phyloP scores from a whole-genome alignment of 64 coral and sea anemone genomes.

The Trachythela sp. region DNA sequence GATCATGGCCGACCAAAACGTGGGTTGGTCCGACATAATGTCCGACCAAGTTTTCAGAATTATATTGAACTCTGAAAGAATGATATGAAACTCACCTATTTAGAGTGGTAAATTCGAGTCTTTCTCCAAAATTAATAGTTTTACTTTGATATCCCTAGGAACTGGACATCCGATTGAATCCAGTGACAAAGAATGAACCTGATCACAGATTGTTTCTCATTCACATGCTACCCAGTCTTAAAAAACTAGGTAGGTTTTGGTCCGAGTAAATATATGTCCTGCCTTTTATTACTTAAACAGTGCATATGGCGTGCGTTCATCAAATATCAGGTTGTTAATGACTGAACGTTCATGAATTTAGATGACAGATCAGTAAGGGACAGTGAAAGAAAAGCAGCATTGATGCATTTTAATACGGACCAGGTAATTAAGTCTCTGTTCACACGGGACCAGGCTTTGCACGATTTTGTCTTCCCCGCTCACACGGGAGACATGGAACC shows the following conservation, averaged over 20 bases:
- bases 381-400: conserved; percentile 88
- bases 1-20: too few relatives aligned
- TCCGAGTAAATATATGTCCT: not conserved
- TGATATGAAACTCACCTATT: too few relatives aligned
- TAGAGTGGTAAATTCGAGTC: too few relatives aligned
- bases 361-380: conserved; percentile 97
- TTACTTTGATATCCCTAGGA: conserved; percentile 42
- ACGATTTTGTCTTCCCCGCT: not conserved
- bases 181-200: conserved; percentile 92
- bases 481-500: too few relatives aligned
- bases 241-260: conserved; percentile 63
- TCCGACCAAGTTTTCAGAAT: too few relatives aligned
- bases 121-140: not conserved
- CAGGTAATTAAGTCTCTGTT: conserved; percentile 52
- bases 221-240: conserved; percentile 76
- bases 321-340: not conserved
- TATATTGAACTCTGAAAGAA: too few relatives aligned
- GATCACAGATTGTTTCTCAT: conserved; percentile 84
- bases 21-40: too few relatives aligned
- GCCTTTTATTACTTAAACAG: not conserved
- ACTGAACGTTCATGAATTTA: not conserved
- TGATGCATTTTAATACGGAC: conserved; percentile 95
- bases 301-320: not conserved
- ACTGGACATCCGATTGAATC: conserved; percentile 86
- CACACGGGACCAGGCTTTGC: not conserved